Conservation (phyloP, 2,888 invertebrate genomes). For the Mamestra brassicae region DNA sequence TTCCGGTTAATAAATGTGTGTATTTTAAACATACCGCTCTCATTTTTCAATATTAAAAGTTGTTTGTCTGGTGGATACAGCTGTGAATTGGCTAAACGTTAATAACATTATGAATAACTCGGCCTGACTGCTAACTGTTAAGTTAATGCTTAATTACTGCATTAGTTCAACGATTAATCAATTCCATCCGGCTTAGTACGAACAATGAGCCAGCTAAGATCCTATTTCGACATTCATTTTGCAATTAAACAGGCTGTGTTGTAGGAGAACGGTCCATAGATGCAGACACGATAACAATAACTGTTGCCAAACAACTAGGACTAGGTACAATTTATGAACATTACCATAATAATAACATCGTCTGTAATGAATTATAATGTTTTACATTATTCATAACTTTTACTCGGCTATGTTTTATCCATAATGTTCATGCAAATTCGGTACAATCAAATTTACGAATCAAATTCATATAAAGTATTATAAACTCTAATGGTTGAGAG, state of each 20-base stretch:
- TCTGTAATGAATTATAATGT: constrained; percentile 54
- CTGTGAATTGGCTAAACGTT: constrained; percentile 59
- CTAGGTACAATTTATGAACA: constrained; percentile 63
- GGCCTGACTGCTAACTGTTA: constrained; percentile 66
- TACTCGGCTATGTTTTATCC: constrained; percentile 18
- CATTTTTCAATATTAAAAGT: constrained; percentile 53
- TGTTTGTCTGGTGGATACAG: constrained; percentile 48
- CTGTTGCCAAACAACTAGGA: constrained; percentile 53
- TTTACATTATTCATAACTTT: constrained; percentile 57
- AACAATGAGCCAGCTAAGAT: constrained; percentile 72
- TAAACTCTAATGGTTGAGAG: not conserved
- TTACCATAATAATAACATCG: constrained; percentile 64
- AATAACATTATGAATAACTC: constrained; percentile 63
- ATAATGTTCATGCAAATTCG: constrained; percentile 32
- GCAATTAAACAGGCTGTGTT: constrained; percentile 73
- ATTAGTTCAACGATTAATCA: constrained; percentile 75
- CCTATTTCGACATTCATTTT: constrained; percentile 78
- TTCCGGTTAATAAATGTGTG: constrained; percentile 31
- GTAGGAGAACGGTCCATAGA: constrained; percentile 63
- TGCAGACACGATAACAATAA: constrained; percentile 55
- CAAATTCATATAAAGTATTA: not conserved
- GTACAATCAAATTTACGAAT: constrained; percentile 5
- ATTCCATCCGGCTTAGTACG: constrained; percentile 76
- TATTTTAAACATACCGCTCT: constrained; percentile 25
- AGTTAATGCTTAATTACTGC: constrained; percentile 70